Evolutionary conservation across 2,797 vertebrate genomes (phyloP).

Genomic region (Tenualosa ilisha): DNA sequence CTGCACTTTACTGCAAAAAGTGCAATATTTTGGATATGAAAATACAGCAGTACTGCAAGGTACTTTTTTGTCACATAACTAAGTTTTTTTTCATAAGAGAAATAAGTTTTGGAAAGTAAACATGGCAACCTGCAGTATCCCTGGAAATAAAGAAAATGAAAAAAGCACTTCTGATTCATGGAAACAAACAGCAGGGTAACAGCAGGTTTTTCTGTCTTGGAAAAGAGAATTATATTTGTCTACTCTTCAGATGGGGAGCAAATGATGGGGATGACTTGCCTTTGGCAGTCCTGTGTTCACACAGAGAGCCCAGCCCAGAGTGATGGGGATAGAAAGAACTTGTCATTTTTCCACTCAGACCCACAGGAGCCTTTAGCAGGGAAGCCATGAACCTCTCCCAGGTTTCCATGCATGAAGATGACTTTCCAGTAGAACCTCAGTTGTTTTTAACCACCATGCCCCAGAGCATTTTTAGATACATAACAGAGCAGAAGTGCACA

Average conservation of each 20-base stretch:
- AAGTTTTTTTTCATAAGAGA: too few relatives aligned
- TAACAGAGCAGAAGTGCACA: neutral
- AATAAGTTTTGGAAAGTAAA: neutral
- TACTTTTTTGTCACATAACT: too few relatives aligned
- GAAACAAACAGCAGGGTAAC: neutral
- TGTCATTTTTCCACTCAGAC: neutral
- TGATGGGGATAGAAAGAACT: neutral
- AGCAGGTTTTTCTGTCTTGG: neutral
- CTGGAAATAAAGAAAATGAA: neutral
- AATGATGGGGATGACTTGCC: neutral
- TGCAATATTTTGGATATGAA: neutral
- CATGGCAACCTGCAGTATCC: neutral
- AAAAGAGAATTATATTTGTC: conserved; percentile 14
- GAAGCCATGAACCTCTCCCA: neutral
- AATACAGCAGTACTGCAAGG: neutral
- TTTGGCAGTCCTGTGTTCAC: neutral
- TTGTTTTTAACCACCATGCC: neutral
- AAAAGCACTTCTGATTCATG: neutral
- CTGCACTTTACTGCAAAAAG: too few relatives aligned
- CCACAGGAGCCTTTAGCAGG: neutral
- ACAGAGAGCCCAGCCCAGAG: neutral
- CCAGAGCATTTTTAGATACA: neutral
- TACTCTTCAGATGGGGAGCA: neutral
- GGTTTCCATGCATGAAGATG: neutral
- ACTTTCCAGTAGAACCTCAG: neutral